phyloP scores from a whole-genome alignment of 2,797 vertebrate genomes.

The Phyllotis vaccarum region DNA sequence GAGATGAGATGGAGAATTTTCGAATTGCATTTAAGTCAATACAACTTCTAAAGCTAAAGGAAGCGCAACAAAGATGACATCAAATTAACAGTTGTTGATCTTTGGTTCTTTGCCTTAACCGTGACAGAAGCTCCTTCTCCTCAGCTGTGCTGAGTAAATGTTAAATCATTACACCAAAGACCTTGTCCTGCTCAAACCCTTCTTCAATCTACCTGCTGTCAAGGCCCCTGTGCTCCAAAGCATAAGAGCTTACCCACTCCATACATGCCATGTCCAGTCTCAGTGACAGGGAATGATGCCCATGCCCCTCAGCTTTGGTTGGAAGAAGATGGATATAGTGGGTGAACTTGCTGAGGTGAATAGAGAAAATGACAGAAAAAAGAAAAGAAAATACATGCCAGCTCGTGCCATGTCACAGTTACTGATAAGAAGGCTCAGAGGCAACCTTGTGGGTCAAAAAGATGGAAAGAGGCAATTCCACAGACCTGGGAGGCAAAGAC shows the following conservation, averaged over 20 bases:
- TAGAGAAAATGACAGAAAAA: not conserved
- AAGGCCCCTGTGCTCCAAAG: not conserved
- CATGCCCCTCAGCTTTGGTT: not conserved
- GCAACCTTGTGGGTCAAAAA: not conserved
- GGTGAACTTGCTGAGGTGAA: not conserved
- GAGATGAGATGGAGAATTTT: constrained; percentile 65
- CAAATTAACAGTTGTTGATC: constrained; percentile 33
- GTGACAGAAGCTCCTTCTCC: constrained; percentile 11
- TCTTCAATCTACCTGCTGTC: constrained; percentile 34
- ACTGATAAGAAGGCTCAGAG: not conserved
- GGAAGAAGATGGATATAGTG: not conserved
- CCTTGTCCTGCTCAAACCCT: not conserved
- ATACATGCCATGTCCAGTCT: accelerated
- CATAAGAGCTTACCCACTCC: not conserved
- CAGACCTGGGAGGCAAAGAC: not conserved
- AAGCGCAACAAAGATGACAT: constrained; percentile 5
- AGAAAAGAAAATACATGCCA: no score
- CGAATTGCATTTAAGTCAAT: constrained; percentile 53
- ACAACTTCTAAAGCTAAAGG: constrained; percentile 57
- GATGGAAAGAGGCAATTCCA: not conserved
- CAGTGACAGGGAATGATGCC: not conserved
- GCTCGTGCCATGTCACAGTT: no score
- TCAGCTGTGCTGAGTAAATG: not conserved
- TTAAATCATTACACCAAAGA: constrained; percentile 56
- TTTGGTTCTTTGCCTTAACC: not conserved